Evolutionary conservation across 1,140 invertebrate species (phyloP).

Genomic region (Forficula auricularia): DNA sequence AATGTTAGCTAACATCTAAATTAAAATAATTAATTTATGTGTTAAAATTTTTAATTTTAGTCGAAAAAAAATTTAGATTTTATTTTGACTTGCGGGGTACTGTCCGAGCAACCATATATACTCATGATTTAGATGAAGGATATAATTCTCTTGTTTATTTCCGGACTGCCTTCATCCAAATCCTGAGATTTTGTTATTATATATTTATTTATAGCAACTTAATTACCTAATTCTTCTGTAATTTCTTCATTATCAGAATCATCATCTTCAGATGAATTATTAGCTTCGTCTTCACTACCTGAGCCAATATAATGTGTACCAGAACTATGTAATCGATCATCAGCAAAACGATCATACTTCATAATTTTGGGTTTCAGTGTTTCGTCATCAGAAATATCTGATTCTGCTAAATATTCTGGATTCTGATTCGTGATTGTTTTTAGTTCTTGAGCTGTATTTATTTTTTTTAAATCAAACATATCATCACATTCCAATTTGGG

Average conservation of each 20-base stretch:
- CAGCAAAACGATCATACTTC: conserved; percentile 46
- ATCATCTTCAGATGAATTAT: conserved; percentile 18
- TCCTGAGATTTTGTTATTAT: too few species aligned
- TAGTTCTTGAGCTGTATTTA: conserved; percentile 24
- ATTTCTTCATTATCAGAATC: conserved; percentile 1
- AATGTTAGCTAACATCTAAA: too few species aligned
- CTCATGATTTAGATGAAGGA: too few species aligned
- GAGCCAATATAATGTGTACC: conserved; percentile 24
- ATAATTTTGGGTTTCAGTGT: conserved; percentile 34
- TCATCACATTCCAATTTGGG: conserved; percentile 56
- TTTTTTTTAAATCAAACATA: conserved; percentile 52
- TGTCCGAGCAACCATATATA: too few species aligned
- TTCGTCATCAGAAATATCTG: conserved; percentile 44
- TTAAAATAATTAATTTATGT: too few species aligned
- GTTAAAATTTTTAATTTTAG: too few species aligned
- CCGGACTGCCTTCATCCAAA: too few species aligned
- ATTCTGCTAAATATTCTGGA: conserved; percentile 48
- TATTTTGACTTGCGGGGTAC: too few species aligned
- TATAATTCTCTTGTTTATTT: too few species aligned
- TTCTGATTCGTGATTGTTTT: conserved; percentile 42
- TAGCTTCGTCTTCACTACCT: too few species aligned
- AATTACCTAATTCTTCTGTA: conserved; percentile 8
- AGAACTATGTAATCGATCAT: conserved; percentile 47
- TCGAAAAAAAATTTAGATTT: too few species aligned
- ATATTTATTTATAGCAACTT: too few species aligned